Evolutionary conservation across 2,113 vertebrate genomes (phyloP).

Genomic region (Antennarius striatus): DNA sequence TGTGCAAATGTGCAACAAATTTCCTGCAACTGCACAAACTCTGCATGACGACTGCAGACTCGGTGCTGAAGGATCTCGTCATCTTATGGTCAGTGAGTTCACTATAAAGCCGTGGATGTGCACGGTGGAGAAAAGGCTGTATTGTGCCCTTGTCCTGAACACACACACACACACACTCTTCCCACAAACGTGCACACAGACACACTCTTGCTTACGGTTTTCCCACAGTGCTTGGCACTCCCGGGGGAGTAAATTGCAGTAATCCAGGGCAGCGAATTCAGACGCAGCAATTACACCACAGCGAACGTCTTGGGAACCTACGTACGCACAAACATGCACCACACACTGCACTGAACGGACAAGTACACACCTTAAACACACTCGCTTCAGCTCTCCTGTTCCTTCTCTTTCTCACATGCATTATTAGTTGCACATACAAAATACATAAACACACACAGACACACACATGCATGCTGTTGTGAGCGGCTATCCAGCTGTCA

Average conservation of each 20-base stretch:
- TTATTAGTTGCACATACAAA: slow-evolving; percentile 28
- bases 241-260: slow-evolving; percentile 74
- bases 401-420: slow-evolving; percentile 14
- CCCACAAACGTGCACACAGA: slow-evolving; percentile 49
- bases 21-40: neutral
- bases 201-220: slow-evolving; percentile 61
- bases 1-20: neutral
- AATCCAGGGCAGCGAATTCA: slow-evolving; percentile 77
- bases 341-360: slow-evolving; percentile 8
- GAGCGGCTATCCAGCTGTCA: slow-evolving; percentile 79
- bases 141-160: slow-evolving; percentile 61
- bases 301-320: slow-evolving; percentile 68
- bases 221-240: slow-evolving; percentile 79
- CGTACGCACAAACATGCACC: slow-evolving; percentile 22
- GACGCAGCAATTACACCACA: slow-evolving; percentile 72
- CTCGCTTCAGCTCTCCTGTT: neutral
- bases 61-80: slow-evolving; percentile 32
- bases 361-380: neutral
- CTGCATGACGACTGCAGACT: slow-evolving; percentile 2
- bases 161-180: slow-evolving; percentile 56
- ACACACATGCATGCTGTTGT: slow-evolving; percentile 46
- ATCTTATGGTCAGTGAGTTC: slow-evolving; percentile 43
- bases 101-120: slow-evolving; percentile 55
- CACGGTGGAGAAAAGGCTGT: slow-evolving; percentile 62
- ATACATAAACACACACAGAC: slow-evolving; percentile 43